A percentile compares a stretch with the other conserved stretches of the same genome.
Evolutionary conservation across 2,888 invertebrate genomes (phyloP).

Genomic region (Zygothrica quintamaculata): DNA sequence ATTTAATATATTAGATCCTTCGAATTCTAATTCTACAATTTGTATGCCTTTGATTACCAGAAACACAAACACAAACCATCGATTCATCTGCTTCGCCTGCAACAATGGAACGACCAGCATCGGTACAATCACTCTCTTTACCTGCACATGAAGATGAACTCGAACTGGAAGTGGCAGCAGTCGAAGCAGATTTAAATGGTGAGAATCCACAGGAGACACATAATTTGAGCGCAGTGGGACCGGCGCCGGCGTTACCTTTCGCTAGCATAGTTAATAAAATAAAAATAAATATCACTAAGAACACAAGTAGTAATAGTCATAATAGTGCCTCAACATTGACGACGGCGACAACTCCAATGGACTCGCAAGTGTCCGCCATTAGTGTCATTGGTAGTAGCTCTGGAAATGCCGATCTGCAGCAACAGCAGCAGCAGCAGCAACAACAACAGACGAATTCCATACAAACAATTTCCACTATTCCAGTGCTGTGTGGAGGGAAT

Average conservation of each 20-base stretch:
- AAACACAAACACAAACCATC: slow-evolving; percentile 82
- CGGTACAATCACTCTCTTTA: slow-evolving; percentile 66
- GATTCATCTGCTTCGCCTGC: slow-evolving; percentile 77
- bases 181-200: slow-evolving; percentile 85
- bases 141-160: slow-evolving; percentile 53
- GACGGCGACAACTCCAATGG: slow-evolving; percentile 40
- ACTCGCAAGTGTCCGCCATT: slow-evolving; percentile 66
- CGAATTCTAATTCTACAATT: background rate
- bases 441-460: slow-evolving; percentile 67
- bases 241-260: slow-evolving; percentile 83
- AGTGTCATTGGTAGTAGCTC: slow-evolving; percentile 67
- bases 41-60: slow-evolving; percentile 37
- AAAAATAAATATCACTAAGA: slow-evolving; percentile 93
- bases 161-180: slow-evolving; percentile 37
- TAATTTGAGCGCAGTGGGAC: slow-evolving; percentile 83
- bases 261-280: slow-evolving; percentile 87
- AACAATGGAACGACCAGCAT: slow-evolving; percentile 85
- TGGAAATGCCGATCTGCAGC: slow-evolving; percentile 45
- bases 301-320: slow-evolving; percentile 85
- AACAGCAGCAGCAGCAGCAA: slow-evolving; percentile 50
- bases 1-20: background rate
- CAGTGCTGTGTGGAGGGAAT: slow-evolving; percentile 83
- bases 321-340: slow-evolving; percentile 71
- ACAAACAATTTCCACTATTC: slow-evolving; percentile 83
- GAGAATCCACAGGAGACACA: slow-evolving; percentile 87